Evolutionary conservation across 2,113 vertebrate genomes (phyloP).

Genomic region (Microtus pennsylvanicus): DNA sequence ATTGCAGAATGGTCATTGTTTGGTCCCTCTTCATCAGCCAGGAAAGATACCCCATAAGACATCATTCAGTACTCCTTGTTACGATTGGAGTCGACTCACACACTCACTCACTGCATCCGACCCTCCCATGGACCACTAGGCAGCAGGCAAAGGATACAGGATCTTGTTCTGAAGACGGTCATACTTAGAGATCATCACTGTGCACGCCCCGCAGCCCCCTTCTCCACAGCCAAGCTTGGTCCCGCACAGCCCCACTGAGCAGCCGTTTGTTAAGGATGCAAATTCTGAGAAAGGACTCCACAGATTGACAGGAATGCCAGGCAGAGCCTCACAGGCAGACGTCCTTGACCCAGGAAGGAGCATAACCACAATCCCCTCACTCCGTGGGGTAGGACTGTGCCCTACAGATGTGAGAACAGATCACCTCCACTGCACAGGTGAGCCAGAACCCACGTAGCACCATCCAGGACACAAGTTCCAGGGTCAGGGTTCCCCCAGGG

Average conservation of each 20-base stretch:
- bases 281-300: not conserved
- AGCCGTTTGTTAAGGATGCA: constrained; percentile 85
- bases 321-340: not conserved
- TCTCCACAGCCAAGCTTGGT: constrained; percentile 97
- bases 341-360: not conserved
- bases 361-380: not conserved
- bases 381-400: not conserved
- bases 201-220: constrained; percentile 96
- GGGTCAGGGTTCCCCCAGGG: not conserved
- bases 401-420: not conserved
- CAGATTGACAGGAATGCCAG: not conserved
- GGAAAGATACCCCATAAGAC: not conserved
- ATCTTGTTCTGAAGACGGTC: constrained; percentile 87
- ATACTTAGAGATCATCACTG: constrained; percentile 95
- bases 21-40: not conserved
- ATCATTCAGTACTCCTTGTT: not conserved
- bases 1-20: not conserved
- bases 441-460: not conserved
- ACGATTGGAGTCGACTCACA: not conserved
- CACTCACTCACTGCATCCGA: not conserved
- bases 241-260: constrained; percentile 92
- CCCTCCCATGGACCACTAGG: not conserved
- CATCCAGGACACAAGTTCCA: not conserved
- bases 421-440: not conserved
- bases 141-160: constrained; percentile 92